Evolutionary conservation across 2,888 invertebrate genomes (phyloP).

Genomic region (Sturmia bella): DNA sequence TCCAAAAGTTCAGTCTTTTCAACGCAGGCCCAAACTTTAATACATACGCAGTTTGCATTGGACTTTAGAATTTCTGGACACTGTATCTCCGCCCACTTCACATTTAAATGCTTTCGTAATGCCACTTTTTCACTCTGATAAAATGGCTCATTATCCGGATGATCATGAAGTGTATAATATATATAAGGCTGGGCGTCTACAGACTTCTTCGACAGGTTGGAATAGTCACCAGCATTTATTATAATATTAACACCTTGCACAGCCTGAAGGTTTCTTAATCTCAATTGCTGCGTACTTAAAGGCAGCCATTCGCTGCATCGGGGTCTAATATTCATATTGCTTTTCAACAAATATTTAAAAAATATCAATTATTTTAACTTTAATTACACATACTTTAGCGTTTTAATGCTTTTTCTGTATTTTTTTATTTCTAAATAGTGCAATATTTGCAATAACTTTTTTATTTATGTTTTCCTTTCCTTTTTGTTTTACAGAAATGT

Average conservation of each 20-base stretch:
- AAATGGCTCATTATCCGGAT: constrained; percentile 91
- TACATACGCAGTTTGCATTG: constrained; percentile 80
- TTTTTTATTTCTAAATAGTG: constrained; percentile 26
- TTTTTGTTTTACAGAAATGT: constrained; percentile 53
- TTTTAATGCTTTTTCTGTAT: constrained; percentile 21
- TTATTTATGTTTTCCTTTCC: constrained; percentile 49
- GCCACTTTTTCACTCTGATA: constrained; percentile 90
- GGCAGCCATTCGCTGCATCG: constrained; percentile 82
- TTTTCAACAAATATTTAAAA: constrained; percentile 38
- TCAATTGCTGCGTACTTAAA: constrained; percentile 91
- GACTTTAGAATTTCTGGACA: constrained; percentile 84
- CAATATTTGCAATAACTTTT: constrained; percentile 41
- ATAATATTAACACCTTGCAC: constrained; percentile 86
- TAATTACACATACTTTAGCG: constrained; percentile 37
- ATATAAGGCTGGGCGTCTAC: constrained; percentile 83
- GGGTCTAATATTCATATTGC: constrained; percentile 76
- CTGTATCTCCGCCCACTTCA: constrained; percentile 91
- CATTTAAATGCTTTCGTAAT: constrained; percentile 86
- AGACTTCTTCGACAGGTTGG: background rate
- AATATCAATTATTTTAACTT: background rate
- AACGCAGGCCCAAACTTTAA: constrained; percentile 79
- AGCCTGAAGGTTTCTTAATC: constrained; percentile 90
- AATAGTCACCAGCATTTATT: constrained; percentile 57
- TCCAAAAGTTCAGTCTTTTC: constrained; percentile 68
- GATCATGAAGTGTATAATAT: constrained; percentile 91